Base-by-base conservation (phyloP, 2,797 vertebrate genomes). In the Diplodus puntazzo region DNA sequence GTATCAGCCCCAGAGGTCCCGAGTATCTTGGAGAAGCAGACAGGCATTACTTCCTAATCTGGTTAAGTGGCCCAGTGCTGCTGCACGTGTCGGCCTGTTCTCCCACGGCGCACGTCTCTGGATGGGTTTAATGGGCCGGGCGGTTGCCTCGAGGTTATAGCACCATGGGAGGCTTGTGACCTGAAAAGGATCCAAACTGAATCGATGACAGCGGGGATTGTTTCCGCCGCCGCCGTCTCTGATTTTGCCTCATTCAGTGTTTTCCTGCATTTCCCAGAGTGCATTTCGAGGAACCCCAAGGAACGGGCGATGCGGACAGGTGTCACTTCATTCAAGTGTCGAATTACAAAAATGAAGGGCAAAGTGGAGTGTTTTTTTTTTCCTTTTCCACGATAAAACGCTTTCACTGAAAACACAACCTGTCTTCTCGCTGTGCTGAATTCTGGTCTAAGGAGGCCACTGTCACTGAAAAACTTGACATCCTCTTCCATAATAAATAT, bases 401-500 rank as follows among this genome's bases (percentile, higher is more conserved):
- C 48, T 54, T 73, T 50, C 23, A 3, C 43, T 81, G 21, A 52
- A 61, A 81, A 75, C 75, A 58, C 45, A 69, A 34, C 52, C 55
- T 77, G 88, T 85, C 79, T 84, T 71, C 18, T 16, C 34, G 60
- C 80, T 80, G 68, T 42, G 5, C 75, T 84, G 74, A 81, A 27
- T 75, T 73, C 66, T 74, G 75, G 69, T 90, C 88, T 84, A 23
- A 21, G 4, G 89, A 91, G 87, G 77, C 81, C 54, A 10, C 65
- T 75, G 89, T 89, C 85, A 83, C 72, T 13, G 27, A 70, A 39
- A 85, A 82, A 70, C 71, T 13, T 88, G 87, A 89, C 84, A 79
- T 76, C 59, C 81, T 87, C 74, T 21, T 91, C 55, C 65, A 86
- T 82, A 84, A 88, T 86, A 80, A 52, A 89, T 89, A 69, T 55